phyloP scores from a whole-genome alignment of 2,888 invertebrate genomes.

The Pantelozetes paolii region DNA sequence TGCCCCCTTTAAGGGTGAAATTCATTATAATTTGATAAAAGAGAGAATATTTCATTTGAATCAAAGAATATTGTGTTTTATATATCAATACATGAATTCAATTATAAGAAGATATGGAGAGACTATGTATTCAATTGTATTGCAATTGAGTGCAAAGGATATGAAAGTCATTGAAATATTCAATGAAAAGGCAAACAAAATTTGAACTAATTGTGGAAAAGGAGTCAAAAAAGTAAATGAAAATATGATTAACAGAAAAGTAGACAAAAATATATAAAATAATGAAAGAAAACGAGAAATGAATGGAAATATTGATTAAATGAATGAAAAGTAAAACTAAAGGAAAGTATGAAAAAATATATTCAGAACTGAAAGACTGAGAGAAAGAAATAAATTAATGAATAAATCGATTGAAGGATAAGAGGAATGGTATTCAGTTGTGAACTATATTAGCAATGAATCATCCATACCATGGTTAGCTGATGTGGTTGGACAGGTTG shows the following conservation, averaged over 20 bases:
- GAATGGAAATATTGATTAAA: background rate
- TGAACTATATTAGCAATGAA: background rate
- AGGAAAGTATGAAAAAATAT: background rate
- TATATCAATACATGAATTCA: too few species aligned
- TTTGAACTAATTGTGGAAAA: background rate
- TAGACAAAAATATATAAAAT: background rate
- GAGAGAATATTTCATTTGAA: too few species aligned
- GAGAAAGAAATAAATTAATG: background rate
- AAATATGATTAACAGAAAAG: slow-evolving; percentile 11
- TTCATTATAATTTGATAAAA: background rate
- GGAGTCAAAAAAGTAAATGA: slow-evolving; percentile 5
- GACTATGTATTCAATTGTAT: too few species aligned
- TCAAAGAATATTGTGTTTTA: too few species aligned
- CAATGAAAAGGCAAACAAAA: background rate
- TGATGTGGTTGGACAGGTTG: slow-evolving; percentile 37
- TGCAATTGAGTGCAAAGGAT: slow-evolving; percentile 1
- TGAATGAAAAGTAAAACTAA: background rate
- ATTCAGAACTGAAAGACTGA: background rate
- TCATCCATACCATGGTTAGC: slow-evolving; percentile 42
- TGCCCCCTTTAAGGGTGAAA: background rate
- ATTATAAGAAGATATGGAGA: too few species aligned
- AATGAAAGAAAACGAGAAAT: background rate
- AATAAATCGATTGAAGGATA: slow-evolving; percentile 11
- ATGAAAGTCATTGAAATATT: too few species aligned
- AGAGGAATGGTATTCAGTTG: background rate